phyloP scores from a whole-genome alignment of 2,797 vertebrate species.

The Gymnopithys bicolor region DNA sequence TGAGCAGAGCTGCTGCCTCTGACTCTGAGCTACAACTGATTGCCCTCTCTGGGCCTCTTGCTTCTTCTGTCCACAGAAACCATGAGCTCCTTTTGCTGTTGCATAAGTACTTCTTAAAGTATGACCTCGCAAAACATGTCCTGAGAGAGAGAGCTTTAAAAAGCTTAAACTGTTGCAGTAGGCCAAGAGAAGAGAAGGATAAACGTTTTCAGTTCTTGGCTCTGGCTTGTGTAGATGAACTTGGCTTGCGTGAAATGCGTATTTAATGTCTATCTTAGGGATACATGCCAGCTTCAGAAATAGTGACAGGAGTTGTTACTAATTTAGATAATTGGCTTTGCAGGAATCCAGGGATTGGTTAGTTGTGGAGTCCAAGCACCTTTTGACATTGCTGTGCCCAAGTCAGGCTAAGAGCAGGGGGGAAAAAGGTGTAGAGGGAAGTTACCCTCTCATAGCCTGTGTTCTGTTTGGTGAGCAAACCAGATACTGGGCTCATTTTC shows the following conservation, averaged over 20 bases:
- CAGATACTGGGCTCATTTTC: not conserved
- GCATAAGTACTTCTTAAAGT: slow-evolving; percentile 11
- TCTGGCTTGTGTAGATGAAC: not conserved
- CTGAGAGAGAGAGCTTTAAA: not conserved
- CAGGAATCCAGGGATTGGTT: slow-evolving; percentile 34
- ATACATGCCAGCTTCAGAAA: slow-evolving; percentile 18
- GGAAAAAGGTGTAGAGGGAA: not conserved
- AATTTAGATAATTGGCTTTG: slow-evolving; percentile 71
- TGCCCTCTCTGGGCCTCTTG: not conserved
- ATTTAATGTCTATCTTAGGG: slow-evolving; percentile 35
- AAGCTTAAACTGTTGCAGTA: not conserved
- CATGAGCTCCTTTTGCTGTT: slow-evolving; percentile 2
- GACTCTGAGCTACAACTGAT: not conserved
- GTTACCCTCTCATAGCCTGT: not conserved
- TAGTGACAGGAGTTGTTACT: slow-evolving; percentile 56
- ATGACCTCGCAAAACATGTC: not conserved
- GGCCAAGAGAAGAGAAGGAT: not conserved
- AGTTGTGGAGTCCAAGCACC: not conserved
- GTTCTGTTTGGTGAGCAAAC: not conserved
- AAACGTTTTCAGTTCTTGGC: not conserved
- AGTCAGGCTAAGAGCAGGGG: not conserved
- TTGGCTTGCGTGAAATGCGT: not conserved
- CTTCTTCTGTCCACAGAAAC: not conserved
- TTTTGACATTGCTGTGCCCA: slow-evolving; percentile 10
- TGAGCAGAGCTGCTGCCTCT: not conserved